Percentiles rank a stretch among this genome's conserved stretches.
These are phyloP conservation scores for Platycnemis pennipes DNA, from an alignment of 2,888 invertebrate species.

Conservation along the genomic window DNA sequence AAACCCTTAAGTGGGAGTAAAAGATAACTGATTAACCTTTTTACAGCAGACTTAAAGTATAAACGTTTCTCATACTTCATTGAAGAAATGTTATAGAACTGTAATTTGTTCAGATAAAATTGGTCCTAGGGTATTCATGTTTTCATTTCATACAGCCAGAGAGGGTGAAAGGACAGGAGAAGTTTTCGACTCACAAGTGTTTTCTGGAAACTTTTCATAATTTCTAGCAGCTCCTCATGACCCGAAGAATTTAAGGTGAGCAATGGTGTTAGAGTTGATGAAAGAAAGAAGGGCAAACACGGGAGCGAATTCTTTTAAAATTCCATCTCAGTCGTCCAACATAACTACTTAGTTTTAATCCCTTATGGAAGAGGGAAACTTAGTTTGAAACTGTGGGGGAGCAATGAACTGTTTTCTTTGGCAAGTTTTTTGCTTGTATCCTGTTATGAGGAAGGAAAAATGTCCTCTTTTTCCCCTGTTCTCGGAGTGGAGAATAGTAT, in stretches of 20 bases:
- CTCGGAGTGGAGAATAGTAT: neutral
- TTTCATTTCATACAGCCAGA: no score
- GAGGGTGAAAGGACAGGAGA: neutral
- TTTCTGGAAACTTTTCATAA: neutral
- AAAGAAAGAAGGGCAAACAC: neutral
- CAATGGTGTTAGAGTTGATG: neutral
- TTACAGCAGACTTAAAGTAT: no score
- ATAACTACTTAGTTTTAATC: neutral
- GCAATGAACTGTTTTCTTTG: no score
- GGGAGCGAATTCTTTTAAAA: neutral
- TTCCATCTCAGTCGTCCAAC: neutral
- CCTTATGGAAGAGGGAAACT: no score
- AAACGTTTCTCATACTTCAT: no score
- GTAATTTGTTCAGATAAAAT: no score
- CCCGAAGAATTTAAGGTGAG: neutral
- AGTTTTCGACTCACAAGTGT: neutral
- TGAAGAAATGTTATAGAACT: no score
- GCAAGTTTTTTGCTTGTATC: no score
- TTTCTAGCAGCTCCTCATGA: neutral
- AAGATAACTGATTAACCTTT: no score
- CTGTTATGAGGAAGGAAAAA: neutral
- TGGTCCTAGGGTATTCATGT: no score
- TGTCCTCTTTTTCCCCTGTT: neutral
- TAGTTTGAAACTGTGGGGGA: neutral
- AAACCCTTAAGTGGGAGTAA: no score